Base-by-base conservation (phyloP, 30 jellyfish, hydroid and myxozoan genomes). In the Turritopsis dohrnii region DNA sequence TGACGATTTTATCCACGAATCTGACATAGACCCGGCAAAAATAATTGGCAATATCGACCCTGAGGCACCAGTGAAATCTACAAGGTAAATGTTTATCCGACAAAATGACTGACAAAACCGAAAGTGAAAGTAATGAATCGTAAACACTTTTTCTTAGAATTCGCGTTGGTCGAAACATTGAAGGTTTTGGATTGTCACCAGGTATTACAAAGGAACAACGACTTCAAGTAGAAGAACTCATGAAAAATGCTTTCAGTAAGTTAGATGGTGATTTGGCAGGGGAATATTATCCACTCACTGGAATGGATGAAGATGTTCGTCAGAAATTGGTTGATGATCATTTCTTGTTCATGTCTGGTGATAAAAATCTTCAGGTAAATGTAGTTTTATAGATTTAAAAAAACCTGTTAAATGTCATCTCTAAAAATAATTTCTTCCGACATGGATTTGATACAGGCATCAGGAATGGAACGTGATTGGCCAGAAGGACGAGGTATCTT, bases 401-500 rank as follows among this genome's bases (percentile, higher is more conserved):
- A 18, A 60, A 60, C 0, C 73, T 60, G 21, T 60, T 60, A 60
- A 60, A 18, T 60, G 73, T 60, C n/a, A n/a, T n/a, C n/a, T n/a
- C n/a, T n/a, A n/a, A 41, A 41, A 13, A 41, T 41, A 41, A 3
- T 41, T 13, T 41, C 60, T 3, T 41, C 13, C 20, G 60, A 22
- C 30, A 65, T 41, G 5, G 60, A 3, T 41, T 41, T 41, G 60
- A 41, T 3, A 41, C n/a, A 71, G 74, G 79, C 52, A 21, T 52
- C 77, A 21, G 90, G 90, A 52, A 65, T 87, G 69, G 65, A 88
- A 41, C 53, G 74, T 21, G 87, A 82, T 75, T 88, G 96, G 96
- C 96, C 96, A 23, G 75, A 52, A 52, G 96, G 88, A 29, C 90
- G 96, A 1, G 96, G 96, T 1, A 71, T 82, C 53, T 88, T 79